phyloP scores from a whole-genome alignment of 2,888 invertebrate genomes.

The Zaprionus obscuricornis region DNA sequence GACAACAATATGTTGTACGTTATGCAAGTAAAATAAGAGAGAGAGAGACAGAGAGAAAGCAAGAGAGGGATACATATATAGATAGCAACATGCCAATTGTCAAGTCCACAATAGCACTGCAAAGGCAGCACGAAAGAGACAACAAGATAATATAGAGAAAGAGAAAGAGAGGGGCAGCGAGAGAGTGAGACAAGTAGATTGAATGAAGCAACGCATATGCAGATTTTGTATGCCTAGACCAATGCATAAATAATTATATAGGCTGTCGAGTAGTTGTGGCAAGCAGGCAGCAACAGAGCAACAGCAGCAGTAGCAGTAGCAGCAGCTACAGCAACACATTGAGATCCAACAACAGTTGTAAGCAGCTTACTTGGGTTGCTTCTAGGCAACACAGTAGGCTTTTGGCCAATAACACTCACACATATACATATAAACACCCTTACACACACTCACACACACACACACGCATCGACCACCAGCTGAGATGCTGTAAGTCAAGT shows the following conservation, averaged over 20 bases:
- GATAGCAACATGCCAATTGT: conserved; percentile 12
- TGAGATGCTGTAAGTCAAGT: conserved; percentile 18
- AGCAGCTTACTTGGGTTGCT: conserved; percentile 45
- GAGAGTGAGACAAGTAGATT: no score
- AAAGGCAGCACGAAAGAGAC: not conserved
- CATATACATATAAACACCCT: no score
- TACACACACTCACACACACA: no score
- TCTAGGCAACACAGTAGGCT: conserved; percentile 11
- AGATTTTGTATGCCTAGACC: conserved; percentile 40
- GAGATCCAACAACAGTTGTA: conserved; percentile 39
- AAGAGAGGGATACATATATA: not conserved
- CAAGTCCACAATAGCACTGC: no score
- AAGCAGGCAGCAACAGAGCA: not conserved
- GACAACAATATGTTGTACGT: conserved; percentile 12
- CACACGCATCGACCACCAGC: conserved; percentile 9
- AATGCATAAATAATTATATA: conserved; percentile 69
- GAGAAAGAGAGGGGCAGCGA: no score
- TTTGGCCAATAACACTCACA: not conserved
- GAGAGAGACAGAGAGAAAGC: no score
- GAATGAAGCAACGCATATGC: conserved; percentile 42
- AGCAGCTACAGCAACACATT: conserved; percentile 5
- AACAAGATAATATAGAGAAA: not conserved
- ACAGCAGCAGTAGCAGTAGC: no score
- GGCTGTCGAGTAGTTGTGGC: conserved; percentile 8
- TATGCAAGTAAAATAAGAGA: no score